Conservation (phyloP, 37 sponge, comb jelly and placozoan genomes). For the Crambe crambe region DNA sequence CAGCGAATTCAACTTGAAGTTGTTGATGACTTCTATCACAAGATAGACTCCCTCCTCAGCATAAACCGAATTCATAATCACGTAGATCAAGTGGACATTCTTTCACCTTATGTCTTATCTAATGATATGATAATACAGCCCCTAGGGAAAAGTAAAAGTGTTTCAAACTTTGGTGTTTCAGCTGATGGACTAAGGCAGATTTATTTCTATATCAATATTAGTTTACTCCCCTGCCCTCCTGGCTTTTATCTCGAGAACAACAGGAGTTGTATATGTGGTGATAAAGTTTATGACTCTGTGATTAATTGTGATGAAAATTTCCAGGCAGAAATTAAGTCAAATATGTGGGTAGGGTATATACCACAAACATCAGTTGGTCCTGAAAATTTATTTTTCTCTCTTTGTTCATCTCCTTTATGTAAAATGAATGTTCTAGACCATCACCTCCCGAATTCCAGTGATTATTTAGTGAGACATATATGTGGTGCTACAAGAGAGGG, state of each 20-base stretch:
- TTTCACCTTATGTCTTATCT: too few species aligned
- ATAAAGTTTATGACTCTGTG: neutral
- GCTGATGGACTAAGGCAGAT: neutral
- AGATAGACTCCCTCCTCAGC: neutral
- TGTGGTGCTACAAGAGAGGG: conserved; percentile 31
- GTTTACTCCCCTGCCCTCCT: neutral
- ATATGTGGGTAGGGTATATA: neutral
- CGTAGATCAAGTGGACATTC: too few species aligned
- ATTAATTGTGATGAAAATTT: neutral
- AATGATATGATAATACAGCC: neutral
- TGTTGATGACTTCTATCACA: neutral
- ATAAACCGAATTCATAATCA: neutral
- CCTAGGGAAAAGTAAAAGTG: neutral
- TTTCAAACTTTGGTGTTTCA: neutral
- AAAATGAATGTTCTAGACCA: neutral
- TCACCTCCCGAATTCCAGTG: neutral
- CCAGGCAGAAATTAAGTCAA: neutral
- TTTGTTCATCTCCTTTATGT: neutral
- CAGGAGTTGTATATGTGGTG: neutral
- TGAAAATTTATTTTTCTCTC: neutral
- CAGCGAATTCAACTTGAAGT: neutral
- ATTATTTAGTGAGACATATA: neutral
- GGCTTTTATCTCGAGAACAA: neutral
- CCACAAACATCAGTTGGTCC: neutral
- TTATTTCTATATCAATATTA: neutral